Percentiles rank a stretch among this genome's conserved stretches.
Conservation (phyloP, 2,888 invertebrate genomes). For the Xestia c-nigrum region DNA sequence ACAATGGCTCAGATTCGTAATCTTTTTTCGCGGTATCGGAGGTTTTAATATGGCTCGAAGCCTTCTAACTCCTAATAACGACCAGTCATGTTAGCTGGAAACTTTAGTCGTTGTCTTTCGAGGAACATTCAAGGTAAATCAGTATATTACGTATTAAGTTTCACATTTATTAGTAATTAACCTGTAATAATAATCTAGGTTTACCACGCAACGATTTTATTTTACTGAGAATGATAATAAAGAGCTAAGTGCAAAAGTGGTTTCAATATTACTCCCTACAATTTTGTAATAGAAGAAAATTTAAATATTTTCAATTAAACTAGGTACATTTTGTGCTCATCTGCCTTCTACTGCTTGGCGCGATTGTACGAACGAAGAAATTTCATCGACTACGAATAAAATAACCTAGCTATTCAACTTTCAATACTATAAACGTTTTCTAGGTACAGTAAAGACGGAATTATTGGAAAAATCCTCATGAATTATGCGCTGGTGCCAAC, state of each 20-base stretch:
- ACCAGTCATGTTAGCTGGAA: conserved; percentile 40
- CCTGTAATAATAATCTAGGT: not conserved
- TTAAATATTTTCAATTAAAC: not conserved
- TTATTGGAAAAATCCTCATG: not conserved
- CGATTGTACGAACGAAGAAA: not conserved
- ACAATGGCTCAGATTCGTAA: conserved; percentile 40
- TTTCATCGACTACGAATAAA: not conserved
- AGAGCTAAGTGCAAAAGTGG: not conserved
- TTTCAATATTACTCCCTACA: not conserved
- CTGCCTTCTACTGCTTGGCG: not conserved
- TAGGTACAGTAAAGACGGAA: not conserved
- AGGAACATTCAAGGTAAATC: conserved; percentile 49
- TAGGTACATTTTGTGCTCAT: not conserved
- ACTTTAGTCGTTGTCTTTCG: conserved; percentile 22
- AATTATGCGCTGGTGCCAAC: not conserved
- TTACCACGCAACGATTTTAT: not conserved
- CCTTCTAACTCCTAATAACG: conserved; percentile 35
- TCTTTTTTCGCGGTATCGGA: conserved; percentile 46
- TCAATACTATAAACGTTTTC: not conserved
- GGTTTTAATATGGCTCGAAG: conserved; percentile 38
- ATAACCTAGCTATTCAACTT: not conserved
- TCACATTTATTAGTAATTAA: conserved; percentile 8
- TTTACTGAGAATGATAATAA: not conserved
- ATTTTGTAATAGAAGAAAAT: not conserved
- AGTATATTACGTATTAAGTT: conserved; percentile 25